A percentile compares a stretch with the other conserved stretches of the same genome.
phyloP scores from a whole-genome alignment of 53 echinoderm and acorn worm species.

The Holothuria leucospilota region DNA sequence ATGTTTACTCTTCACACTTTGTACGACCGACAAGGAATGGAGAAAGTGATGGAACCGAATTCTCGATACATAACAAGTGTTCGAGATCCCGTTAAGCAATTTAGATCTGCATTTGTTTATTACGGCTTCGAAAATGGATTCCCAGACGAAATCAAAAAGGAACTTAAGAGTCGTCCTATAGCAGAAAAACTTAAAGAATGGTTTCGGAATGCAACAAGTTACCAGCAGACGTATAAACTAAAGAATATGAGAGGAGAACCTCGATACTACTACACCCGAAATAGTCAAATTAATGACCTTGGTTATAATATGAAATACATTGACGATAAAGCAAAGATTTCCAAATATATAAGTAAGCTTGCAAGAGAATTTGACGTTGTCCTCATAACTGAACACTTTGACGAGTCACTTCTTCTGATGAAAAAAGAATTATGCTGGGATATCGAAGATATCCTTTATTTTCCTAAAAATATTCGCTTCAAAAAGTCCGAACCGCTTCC shows the following conservation, averaged over 20 bases:
- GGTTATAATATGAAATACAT: constrained; percentile 16
- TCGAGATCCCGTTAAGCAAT: constrained; percentile 28
- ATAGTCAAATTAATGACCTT: constrained; percentile 18
- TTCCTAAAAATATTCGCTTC: neutral
- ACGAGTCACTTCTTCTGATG: constrained; percentile 26
- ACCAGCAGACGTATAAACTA: too few species aligned
- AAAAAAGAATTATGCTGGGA: constrained; percentile 28
- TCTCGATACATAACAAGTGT: constrained; percentile 39
- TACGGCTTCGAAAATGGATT: neutral
- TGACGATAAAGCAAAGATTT: neutral
- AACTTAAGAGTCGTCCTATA: neutral
- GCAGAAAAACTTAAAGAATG: constrained; percentile 50
- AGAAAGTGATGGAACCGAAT: constrained; percentile 2
- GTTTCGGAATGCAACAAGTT: too few species aligned
- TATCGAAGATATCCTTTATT: constrained; percentile 29
- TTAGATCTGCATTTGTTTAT: constrained; percentile 41
- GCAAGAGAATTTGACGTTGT: neutral
- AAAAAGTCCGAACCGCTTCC: neutral
- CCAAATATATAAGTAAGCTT: neutral
- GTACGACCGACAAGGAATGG: constrained; percentile 22
- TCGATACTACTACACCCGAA: neutral
- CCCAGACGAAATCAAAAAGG: neutral
- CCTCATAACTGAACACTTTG: constrained; percentile 25
- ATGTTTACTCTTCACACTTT: constrained; percentile 33
- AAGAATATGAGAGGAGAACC: too few species aligned